Base-by-base conservation (phyloP, 1,140 invertebrate genomes). In the Drosophila sturtevanti region DNA sequence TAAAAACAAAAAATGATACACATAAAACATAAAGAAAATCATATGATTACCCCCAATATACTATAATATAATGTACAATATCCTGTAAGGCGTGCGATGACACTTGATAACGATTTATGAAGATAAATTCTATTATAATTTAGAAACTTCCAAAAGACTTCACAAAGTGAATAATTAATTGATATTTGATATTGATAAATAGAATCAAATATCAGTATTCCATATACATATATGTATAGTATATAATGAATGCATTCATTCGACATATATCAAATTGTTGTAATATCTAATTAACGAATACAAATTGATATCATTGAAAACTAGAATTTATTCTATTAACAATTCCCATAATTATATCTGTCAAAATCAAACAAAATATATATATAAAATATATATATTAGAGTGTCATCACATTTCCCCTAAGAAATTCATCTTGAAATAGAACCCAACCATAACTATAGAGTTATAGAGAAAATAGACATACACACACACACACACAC, bases 401-500 rank as follows among this genome's bases (percentile, higher is more conserved):
- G 22, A 34, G 54, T 56, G 54, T 56, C 24, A 55, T 55, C 52
- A 16, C 2, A 64, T 21, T 41, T 24, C 24, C 11, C 4, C n/a
- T 4, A 11, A 38, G 3, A 64, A 22, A 55, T 1, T 11, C 34
- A 1, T 12, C 11, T 35, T 11, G n/a, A 10, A 35, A 12, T 35
- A 35, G 34, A 35, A 35, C 10, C 41, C 21, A 58, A 68, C 27
- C 48, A 59, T 52, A 48, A 63, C 38, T 55, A 64, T 72, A 41
- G 44, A 52, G 52, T 54, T 55, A 38, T 14, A 38, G 11, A 54
- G 22, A 44, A 52, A 27, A 21, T 56, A 56, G 54, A 18, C 27
- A 56, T 14, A 27, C 54, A 56, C 41, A 77, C 48, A 61, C 60
- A 65, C 70, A 77, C 64, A 77, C 65, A 68, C 44, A 77, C 48